Conservation (phyloP, 1,140 invertebrate genomes). For the Drosophila parabipectinata region DNA sequence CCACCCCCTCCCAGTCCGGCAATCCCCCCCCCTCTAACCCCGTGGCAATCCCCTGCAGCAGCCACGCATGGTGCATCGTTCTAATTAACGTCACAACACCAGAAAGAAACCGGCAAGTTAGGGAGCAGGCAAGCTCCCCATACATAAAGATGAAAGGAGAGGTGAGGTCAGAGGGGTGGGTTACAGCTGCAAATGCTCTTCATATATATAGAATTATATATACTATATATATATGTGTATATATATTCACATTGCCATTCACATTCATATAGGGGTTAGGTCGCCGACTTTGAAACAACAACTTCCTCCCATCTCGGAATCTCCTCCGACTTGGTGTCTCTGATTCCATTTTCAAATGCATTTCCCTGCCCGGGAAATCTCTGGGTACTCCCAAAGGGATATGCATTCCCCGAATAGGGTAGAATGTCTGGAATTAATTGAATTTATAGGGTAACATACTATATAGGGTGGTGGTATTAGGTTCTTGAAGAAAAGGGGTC, state of each 20-base stretch:
- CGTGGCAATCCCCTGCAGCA: constrained; percentile 38
- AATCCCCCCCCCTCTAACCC: constrained; percentile 1
- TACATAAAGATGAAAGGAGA: not conserved
- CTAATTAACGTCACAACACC: constrained; percentile 69
- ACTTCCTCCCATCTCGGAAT: constrained; percentile 12
- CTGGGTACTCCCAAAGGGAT: no score
- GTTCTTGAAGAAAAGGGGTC: no score
- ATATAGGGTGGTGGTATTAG: no score
- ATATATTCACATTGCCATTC: constrained; percentile 39
- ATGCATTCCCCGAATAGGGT: no score
- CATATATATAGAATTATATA: constrained; percentile 25
- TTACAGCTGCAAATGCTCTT: constrained; percentile 38
- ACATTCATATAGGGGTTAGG: constrained; percentile 42
- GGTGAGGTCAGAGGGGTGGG: not conserved
- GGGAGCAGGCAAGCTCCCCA: not conserved
- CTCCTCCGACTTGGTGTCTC: constrained; percentile 1
- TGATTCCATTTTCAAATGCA: not conserved
- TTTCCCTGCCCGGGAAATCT: not conserved
- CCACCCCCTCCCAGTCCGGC: not conserved
- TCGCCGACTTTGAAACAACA: constrained; percentile 31
- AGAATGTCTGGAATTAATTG: no score
- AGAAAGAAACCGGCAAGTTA: not conserved
- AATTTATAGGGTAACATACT: no score
- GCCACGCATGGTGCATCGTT: constrained; percentile 70
- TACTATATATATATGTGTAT: constrained; percentile 21